Evolutionary conservation across 2,888 invertebrate genomes (phyloP), one percentile per base, ranked within the genome.

Genomic region (Osmoderma eremita): DNA sequence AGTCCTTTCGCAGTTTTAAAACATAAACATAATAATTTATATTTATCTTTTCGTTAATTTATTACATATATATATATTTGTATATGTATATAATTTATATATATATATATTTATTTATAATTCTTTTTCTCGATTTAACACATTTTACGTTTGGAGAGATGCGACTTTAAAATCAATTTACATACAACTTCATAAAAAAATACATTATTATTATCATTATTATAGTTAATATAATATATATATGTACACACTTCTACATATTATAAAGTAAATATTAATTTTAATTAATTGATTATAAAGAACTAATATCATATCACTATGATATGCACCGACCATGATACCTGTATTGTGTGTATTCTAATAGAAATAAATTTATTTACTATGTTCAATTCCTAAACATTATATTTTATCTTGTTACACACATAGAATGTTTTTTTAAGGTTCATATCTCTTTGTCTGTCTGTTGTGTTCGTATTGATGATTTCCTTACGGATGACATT

Each of bases 161-260:
- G 22, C 41, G 41, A 61, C 48, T 36, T 45, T 42, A 45, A 58
- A 42, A 30, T 45, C 48, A 65, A 49, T 45, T 48, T 64, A 64
- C 65, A 58, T 65, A 65, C 65, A 69, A 67, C 63, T 63, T 69
- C 65, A 63, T 69, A 69, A 69, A 69, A 69, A 69, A 69, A 69
- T 69, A 69, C 69, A 69, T 67, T 67, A 65, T 67, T 41, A 56
- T 53, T 54, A 54, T 56, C 30, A 30, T 30, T 30, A 30, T 30
- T 48, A 48, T 48, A 58, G 48, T 48, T 51, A 24, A n/a, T 68
- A 69, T 61, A 61, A n/a, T 69, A 69, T 61, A 65, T 67, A 51
- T 70, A 70, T 70, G 45, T 70, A 70, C 70, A 69, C 54, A 70
- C 66, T 70, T 70, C 68, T 70, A 68, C 68, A 70, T 18, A 18